Evolutionary conservation across 2,113 vertebrate genomes (phyloP), one percentile per base, ranked within the genome.

Genomic region (Lampris incognitus): DNA sequence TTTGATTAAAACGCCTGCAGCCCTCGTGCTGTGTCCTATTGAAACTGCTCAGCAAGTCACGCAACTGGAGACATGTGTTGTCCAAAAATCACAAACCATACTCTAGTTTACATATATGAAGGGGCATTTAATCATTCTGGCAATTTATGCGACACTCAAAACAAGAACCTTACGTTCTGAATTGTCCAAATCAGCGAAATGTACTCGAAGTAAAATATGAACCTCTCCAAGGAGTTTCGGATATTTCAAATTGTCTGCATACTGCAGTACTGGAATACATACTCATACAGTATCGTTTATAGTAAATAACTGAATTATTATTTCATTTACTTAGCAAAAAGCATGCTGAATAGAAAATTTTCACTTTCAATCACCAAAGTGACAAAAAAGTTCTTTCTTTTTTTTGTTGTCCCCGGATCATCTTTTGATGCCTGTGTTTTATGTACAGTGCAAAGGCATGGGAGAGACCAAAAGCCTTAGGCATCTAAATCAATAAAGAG

Each of bases 261-360:
- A 94, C 87, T 93, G 93, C 94, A 94, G 93, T 94, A 95, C 93
- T 93, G 85, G 85, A 91, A 92, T 91, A 92, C 89, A 94, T 94
- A 94, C 93, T 93, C 91, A 93, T 95, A 94, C 92, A 95, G 93
- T 94, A 94, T 93, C 78, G 90, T 94, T 93, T 92, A 92, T 93
- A 91, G 89, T 93, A 92, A 93, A 94, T 94, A 94, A 93, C 92
- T 92, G 89, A 92, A 93, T 93, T 93, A 82, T 76, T 82, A 93
- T 91, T 93, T 93, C 80, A 89, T 92, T 92, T 90, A 91, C 86
- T 93, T 93, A 94, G 92, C 92, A 95, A 93, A 94, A 92, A 90
- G 92, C 93, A 95, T 94, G 94, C 94, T 92, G 82, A 89, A 92
- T 94, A 94, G 87, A 95, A 94, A 93, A 77, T 70, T 11, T 42